These are phyloP conservation scores for Melanotaenia boesemani DNA, from an alignment of 2,797 vertebrate genomes.

Conservation along the genomic window DNA sequence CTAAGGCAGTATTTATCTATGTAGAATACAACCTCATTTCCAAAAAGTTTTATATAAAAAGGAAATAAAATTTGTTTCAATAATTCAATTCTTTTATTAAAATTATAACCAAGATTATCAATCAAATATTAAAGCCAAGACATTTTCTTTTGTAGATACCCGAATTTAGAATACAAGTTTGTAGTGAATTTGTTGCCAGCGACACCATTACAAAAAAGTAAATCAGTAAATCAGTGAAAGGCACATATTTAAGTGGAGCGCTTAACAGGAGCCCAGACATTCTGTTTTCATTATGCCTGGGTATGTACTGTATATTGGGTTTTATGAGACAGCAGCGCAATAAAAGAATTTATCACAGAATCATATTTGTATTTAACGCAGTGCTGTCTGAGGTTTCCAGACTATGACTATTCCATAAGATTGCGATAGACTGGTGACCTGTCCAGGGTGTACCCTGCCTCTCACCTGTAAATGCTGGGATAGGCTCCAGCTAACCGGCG, in stretches of 20 bases:
- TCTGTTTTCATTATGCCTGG: background rate
- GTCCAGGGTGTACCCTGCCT: no score
- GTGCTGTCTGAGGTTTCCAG: background rate
- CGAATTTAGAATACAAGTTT: background rate
- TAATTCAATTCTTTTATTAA: background rate
- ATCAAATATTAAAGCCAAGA: background rate
- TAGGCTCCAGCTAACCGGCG: no score
- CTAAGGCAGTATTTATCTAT: background rate
- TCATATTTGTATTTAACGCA: background rate
- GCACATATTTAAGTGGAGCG: background rate
- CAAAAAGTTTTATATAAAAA: background rate
- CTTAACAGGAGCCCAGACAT: background rate
- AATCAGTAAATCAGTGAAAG: background rate
- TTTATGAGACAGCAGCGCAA: background rate
- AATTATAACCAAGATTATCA: background rate
- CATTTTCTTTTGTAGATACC: background rate
- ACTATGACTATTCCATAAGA: no score
- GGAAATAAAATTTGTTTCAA: background rate
- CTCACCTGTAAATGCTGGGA: no score
- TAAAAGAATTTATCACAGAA: background rate
- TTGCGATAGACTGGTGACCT: no score
- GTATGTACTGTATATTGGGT: background rate
- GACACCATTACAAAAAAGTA: background rate
- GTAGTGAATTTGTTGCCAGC: background rate
- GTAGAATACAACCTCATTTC: background rate